phyloP scores from a whole-genome alignment of 1,140 invertebrate species.

The Drosophila arawakana region DNA sequence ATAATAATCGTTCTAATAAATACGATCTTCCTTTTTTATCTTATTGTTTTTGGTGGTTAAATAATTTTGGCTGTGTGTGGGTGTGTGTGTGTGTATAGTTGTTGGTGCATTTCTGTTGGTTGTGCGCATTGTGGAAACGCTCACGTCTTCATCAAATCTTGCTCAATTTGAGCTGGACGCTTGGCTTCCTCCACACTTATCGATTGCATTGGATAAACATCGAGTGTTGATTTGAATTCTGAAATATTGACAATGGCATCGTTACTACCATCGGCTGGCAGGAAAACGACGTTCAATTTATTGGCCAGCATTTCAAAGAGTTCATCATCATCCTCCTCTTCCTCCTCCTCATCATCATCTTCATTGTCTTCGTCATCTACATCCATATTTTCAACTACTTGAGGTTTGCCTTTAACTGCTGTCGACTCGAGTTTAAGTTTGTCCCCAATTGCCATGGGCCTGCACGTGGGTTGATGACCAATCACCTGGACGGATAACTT shows the following conservation, averaged over 20 bases:
- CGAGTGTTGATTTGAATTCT: conserved; percentile 77
- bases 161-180: conserved; percentile 40
- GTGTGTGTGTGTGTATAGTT: neutral
- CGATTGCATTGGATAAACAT: conserved; percentile 76
- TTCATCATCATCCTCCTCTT: conserved; percentile 47
- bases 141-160: conserved; percentile 45
- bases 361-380: conserved; percentile 5
- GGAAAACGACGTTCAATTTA: conserved; percentile 66
- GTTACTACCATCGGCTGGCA: conserved; percentile 47
- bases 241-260: conserved; percentile 72
- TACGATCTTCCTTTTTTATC: neutral
- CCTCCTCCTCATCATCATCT: neutral
- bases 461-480: conserved; percentile 45
- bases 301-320: conserved; percentile 65
- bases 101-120: too few species aligned
- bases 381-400: neutral
- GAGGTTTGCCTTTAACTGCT: neutral
- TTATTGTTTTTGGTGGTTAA: conserved; percentile 9
- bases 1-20: neutral
- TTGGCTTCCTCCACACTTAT: conserved; percentile 13
- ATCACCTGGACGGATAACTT: conserved; percentile 89
- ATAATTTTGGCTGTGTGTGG: neutral
- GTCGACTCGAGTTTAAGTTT: neutral
- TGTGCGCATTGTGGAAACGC: neutral
- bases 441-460: neutral